These are phyloP conservation scores for Parus major DNA, from an alignment of 2,113 vertebrate genomes.

Conservation along the genomic window DNA sequence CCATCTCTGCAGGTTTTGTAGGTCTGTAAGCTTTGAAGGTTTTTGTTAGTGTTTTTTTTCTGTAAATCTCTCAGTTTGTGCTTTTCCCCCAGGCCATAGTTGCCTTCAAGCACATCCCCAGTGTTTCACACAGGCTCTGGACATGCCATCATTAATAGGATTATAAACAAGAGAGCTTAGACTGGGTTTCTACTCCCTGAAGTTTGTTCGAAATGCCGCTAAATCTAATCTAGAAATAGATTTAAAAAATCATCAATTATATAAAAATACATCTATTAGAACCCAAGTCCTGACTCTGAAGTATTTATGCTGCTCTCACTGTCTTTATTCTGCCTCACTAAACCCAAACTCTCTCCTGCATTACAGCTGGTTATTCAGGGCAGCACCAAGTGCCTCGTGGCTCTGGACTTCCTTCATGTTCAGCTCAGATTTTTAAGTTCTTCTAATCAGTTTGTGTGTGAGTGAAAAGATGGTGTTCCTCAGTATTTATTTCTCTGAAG, in stretches of 20 bases:
- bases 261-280: background rate
- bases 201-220: background rate
- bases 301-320: background rate
- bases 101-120: background rate
- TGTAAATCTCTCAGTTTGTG: background rate
- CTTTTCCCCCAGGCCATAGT: background rate
- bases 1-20: background rate
- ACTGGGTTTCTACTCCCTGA: background rate
- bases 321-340: background rate
- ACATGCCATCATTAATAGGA: accelerated
- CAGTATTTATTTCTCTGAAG: background rate
- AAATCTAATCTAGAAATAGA: background rate
- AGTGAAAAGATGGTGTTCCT: background rate
- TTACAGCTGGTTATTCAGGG: background rate
- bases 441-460: background rate
- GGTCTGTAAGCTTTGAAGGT: background rate
- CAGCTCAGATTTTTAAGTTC: background rate
- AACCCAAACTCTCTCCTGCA: background rate
- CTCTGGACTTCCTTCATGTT: background rate
- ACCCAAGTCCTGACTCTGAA: background rate
- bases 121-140: background rate
- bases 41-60: background rate
- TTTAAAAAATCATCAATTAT: too few relatives aligned
- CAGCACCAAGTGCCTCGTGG: background rate
- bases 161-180: background rate